Conservation (phyloP, 2,888 invertebrate genomes). For the Drosophila ezoana region DNA sequence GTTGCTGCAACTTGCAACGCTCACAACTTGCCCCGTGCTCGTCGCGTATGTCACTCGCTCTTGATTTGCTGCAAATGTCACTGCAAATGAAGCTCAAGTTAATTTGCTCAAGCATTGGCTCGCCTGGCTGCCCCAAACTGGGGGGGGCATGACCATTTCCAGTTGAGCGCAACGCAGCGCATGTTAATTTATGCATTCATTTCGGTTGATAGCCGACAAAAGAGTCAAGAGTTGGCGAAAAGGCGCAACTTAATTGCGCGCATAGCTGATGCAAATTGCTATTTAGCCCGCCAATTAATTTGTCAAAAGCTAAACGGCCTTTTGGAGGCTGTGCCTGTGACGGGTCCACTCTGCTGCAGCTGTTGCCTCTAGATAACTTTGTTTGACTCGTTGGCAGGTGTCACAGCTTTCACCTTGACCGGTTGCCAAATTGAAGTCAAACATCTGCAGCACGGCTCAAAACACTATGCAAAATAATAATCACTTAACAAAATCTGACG, state of each 20-base stretch:
- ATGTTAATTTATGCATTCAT: conserved; percentile 66
- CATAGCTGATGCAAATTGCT: conserved; percentile 55
- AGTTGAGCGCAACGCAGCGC: conserved; percentile 50
- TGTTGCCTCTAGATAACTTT: conserved; percentile 35
- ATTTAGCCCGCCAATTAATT: conserved; percentile 77
- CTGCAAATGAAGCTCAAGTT: conserved; percentile 62
- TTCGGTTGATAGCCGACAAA: conserved; percentile 57
- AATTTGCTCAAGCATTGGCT: conserved; percentile 61
- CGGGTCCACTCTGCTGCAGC: conserved; percentile 8
- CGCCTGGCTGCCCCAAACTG: conserved; percentile 6
- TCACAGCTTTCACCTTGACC: conserved; percentile 83
- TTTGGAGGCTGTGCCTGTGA: conserved; percentile 33
- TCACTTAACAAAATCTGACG: conserved; percentile 40
- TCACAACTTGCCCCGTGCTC: conserved; percentile 15
- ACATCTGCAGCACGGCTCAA: conserved; percentile 23
- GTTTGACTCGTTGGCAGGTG: conserved; percentile 59
- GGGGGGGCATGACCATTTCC: conserved; percentile 36
- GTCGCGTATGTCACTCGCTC: conserved; percentile 34
- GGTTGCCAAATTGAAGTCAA: conserved; percentile 55
- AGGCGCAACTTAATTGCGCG: conserved; percentile 62
- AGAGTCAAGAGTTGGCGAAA: conserved; percentile 20
- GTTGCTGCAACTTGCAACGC: conserved; percentile 30
- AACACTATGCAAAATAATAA: conserved; percentile 54
- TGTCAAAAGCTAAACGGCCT: conserved; percentile 61
- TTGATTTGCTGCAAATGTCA: conserved; percentile 61